A percentile compares a stretch with the other conserved stretches of the same genome.
Conservation (phyloP, 1,140 invertebrate genomes). For the Lordiphosa mommai region DNA sequence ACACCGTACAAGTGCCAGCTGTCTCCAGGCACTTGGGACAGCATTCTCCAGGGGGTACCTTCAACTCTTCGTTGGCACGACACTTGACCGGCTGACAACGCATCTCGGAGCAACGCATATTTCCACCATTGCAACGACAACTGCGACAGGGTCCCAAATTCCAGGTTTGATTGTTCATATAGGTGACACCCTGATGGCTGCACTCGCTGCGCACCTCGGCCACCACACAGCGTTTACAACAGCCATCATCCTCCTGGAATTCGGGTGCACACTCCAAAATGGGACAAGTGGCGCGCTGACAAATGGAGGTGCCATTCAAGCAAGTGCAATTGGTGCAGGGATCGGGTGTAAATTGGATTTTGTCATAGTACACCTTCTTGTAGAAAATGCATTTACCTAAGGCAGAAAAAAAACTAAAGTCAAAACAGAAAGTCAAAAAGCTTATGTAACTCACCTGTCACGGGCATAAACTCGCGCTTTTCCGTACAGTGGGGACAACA, state of each 20-base stretch:
- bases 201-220: slow-evolving; percentile 85
- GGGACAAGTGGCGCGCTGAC: slow-evolving; percentile 89
- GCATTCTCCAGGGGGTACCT: slow-evolving; percentile 88
- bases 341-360: slow-evolving; percentile 82
- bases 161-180: slow-evolving; percentile 92
- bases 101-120: slow-evolving; percentile 89
- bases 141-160: slow-evolving; percentile 91
- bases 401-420: slow-evolving; percentile 14
- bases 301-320: slow-evolving; percentile 87
- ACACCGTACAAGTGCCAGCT: slow-evolving; percentile 94
- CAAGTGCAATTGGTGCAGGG: slow-evolving; percentile 92
- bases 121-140: slow-evolving; percentile 89
- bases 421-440: background rate
- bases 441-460: slow-evolving; percentile 80
- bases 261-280: slow-evolving; percentile 89
- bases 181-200: slow-evolving; percentile 81
- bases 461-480: slow-evolving; percentile 81
- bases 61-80: slow-evolving; percentile 86
- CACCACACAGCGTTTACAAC: slow-evolving; percentile 88
- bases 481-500: slow-evolving; percentile 92
- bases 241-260: slow-evolving; percentile 85
- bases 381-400: slow-evolving; percentile 86
- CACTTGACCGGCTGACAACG: slow-evolving; percentile 86
- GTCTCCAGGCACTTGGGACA: slow-evolving; percentile 92
- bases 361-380: slow-evolving; percentile 81